These are phyloP conservation scores for Oscheius myriophilus DNA, from an alignment of 2,888 invertebrate species.

Conservation along the genomic window DNA sequence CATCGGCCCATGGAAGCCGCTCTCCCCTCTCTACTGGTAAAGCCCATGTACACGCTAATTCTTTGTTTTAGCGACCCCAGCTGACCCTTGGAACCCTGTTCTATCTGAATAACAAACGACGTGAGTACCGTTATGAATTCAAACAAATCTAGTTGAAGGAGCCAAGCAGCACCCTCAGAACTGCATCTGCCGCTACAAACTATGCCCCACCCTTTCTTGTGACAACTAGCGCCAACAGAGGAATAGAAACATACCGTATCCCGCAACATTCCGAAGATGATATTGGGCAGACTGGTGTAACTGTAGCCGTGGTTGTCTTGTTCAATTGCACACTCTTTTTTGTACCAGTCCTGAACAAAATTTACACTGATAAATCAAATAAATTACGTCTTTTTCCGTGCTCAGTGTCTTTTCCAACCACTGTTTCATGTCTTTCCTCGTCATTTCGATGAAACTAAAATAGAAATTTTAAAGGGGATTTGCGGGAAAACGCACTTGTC, in stretches of 20 bases:
- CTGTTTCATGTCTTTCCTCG: constrained; percentile 76
- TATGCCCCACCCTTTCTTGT: constrained; percentile 2
- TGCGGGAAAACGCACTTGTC: constrained; percentile 71
- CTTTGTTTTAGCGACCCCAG: no score
- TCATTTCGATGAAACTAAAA: constrained; percentile 65
- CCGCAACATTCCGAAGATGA: constrained; percentile 97
- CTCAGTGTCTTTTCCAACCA: constrained; percentile 95
- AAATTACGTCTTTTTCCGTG: constrained; percentile 81
- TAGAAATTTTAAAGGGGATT: background rate
- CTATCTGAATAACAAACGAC: no score
- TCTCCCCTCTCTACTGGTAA: no score
- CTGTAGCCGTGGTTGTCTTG: constrained; percentile 83
- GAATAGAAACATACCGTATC: constrained; percentile 80
- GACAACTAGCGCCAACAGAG: background rate
- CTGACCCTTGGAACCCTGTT: no score
- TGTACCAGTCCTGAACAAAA: constrained; percentile 82
- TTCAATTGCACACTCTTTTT: constrained; percentile 80
- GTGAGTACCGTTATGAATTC: background rate
- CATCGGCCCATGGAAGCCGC: background rate
- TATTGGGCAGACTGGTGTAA: constrained; percentile 91
- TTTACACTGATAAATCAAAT: no score
- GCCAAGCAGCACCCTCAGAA: background rate
- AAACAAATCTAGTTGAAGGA: background rate
- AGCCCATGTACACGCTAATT: no score
- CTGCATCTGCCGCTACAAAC: constrained; percentile 6